Evolutionary conservation across 2,888 invertebrate species (phyloP), one percentile per base, ranked within the genome.

Genomic region (Creontiades dilutus): DNA sequence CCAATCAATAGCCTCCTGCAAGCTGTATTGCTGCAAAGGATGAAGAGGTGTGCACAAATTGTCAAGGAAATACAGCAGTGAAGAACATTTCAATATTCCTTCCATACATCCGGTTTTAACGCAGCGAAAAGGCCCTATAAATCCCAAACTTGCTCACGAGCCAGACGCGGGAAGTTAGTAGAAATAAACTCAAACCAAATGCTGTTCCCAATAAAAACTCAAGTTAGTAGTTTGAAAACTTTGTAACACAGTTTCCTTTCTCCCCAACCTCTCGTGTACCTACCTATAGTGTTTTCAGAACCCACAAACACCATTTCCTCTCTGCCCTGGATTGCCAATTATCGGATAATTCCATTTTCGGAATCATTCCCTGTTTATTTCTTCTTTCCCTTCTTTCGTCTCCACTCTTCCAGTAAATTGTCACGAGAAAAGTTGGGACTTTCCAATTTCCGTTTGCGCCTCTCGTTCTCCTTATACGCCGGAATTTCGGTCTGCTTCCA

Each of bases 211-310:
- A 68, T 68, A 68, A 68, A 23, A 68, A 68, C 68, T 27, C 23
- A 23, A 68, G 68, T 68, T 68, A 27, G 68, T 23, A 68, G 68
- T 68, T 68, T 23, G 12, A 27, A 68, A 68, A 68, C 68, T 68
- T 68, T 68, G 68, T 68, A 23, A 37, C 37, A 37, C 37, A 37
- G 37, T 37, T 37, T 37, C 7, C 37, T 37, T 37, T 37, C 37
- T 37, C 37, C 37, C 37, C 37, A 37, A 37, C 37, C 37, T 2
- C 37, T 37, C 37, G 2, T 7, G 52, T 52, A 52, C 52, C 52
- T 52, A 52, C 52, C 52, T 13, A 13, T 16, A 52, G 52, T 16
- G 16, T 16, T 52, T 16, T 52, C 14, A 11, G 52, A 52, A 52
- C 57, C 57, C 7, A 68, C 68, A 68, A 68, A 68, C 68, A 19